phyloP scores from a whole-genome alignment of 2,797 vertebrate genomes.

The Thamnophis elegans region DNA sequence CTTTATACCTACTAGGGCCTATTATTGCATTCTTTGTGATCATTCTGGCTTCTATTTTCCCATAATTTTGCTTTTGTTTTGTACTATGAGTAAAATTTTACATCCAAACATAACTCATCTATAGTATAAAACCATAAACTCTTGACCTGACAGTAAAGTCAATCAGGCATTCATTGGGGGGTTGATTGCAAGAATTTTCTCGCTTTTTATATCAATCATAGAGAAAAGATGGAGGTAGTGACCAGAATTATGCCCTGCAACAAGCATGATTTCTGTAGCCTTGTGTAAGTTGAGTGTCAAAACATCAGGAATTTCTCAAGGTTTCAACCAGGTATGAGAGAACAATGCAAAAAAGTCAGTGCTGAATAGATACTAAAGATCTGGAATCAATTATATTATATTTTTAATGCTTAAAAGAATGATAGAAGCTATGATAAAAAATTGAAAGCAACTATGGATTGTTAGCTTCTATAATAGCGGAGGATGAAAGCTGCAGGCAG shows the following conservation, averaged over 20 bases:
- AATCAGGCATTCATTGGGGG: not conserved
- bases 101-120: not conserved
- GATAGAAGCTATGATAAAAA: not conserved
- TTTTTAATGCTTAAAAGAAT: not conserved
- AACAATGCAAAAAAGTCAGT: not conserved
- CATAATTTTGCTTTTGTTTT: conserved; percentile 13
- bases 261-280: not conserved
- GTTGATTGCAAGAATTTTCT: not conserved
- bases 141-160: not conserved
- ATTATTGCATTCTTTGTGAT: not conserved
- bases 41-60: conserved; percentile 2
- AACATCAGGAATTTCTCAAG: not conserved
- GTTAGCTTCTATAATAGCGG: not conserved
- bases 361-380: not conserved
- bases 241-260: not conserved
- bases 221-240: not conserved
- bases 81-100: conserved; percentile 1
- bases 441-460: not conserved
- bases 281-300: not conserved
- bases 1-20: not conserved
- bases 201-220: not conserved
- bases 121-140: not conserved
- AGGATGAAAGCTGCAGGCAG: not conserved
- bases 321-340: not conserved
- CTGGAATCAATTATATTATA: not conserved